Conservation (phyloP, 2,888 invertebrate genomes). For the Ganaspis brasiliensis region DNA sequence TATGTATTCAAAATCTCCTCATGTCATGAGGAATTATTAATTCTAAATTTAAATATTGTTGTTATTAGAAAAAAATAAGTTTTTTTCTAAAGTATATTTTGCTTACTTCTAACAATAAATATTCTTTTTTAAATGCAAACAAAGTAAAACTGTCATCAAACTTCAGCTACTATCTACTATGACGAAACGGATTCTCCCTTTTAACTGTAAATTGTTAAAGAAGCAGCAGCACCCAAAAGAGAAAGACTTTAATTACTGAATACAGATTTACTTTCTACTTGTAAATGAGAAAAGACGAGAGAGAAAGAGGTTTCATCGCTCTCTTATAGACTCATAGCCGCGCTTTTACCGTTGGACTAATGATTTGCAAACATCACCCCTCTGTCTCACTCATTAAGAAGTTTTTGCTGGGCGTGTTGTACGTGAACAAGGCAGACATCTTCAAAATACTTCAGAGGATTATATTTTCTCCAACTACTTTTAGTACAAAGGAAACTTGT, state of each 20-base stretch:
- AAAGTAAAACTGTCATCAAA: neutral
- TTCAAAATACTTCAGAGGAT: slow-evolving; percentile 61
- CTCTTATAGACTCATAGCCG: slow-evolving; percentile 47
- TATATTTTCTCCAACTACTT: slow-evolving; percentile 26
- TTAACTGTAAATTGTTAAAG: slow-evolving; percentile 22
- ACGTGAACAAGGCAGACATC: slow-evolving; percentile 70
- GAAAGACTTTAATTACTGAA: slow-evolving; percentile 55
- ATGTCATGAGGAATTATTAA: too few relatives aligned
- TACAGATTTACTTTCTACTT: slow-evolving; percentile 60
- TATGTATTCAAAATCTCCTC: too few relatives aligned
- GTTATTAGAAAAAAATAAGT: too few relatives aligned
- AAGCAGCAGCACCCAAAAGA: slow-evolving; percentile 10
- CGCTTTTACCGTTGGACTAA: slow-evolving; percentile 72
- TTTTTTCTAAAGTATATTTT: neutral
- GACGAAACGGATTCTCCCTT: slow-evolving; percentile 15
- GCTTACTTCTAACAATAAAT: neutral
- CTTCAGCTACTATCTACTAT: neutral
- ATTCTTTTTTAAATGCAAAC: neutral
- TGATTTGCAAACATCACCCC: slow-evolving; percentile 78
- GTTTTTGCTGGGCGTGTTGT: slow-evolving; percentile 69
- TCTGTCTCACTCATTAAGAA: slow-evolving; percentile 71
- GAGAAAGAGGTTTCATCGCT: slow-evolving; percentile 29
- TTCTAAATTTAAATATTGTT: too few relatives aligned
- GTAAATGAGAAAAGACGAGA: slow-evolving; percentile 46
- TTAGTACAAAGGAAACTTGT: neutral